Base-by-base conservation (phyloP, 2,888 invertebrate genomes). In the Chouioia cunea region DNA sequence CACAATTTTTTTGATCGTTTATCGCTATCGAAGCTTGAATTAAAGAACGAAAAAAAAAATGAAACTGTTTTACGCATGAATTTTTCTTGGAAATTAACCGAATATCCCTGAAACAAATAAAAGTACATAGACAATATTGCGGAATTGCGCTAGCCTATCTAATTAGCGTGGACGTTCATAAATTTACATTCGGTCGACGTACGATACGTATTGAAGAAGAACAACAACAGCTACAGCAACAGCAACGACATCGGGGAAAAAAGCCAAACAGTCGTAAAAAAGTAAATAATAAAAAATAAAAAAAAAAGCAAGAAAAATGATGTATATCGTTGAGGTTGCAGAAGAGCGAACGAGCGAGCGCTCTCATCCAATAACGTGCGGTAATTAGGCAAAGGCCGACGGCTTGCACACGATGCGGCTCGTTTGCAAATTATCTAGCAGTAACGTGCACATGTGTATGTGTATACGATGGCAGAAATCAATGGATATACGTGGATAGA, bases 401-500 rank as follows among this genome's bases (percentile, higher is more conserved):
- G 27, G 27, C 27, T 4, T 27, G 27, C 27, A 27, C 59, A n/a
- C 14, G 14, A 50, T 50, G 60, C 60, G 44, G 56, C 18, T 65
- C 56, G 65, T 65, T 65, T 65, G n/a, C 65, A 48, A 56, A 65
- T 56, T 36, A 20, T 18, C 15, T 6, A 46, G 10, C 36, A 60
- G 10, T n/a, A n/a, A 36, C 18, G 47, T 12, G 15, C 1, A 44
- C 14, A 16, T 4, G 43, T 4, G 60, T 4, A 27, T 1, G 50
- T 15, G 27, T 23, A 18, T 18, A 12, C n/a, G 16, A 27, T 22
- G 27, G 59, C 52, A 59, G 46, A 66, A 66, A 66, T 66, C 66
- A 59, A 66, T 66, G 66, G 59, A 18, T 10, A n/a, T n/a, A 36
- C 6, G 6, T 8, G 6, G 36, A n/a, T n/a, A 36, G 36, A 3